Conservation (phyloP, 2,888 invertebrate genomes). For the Heliconius sara region DNA sequence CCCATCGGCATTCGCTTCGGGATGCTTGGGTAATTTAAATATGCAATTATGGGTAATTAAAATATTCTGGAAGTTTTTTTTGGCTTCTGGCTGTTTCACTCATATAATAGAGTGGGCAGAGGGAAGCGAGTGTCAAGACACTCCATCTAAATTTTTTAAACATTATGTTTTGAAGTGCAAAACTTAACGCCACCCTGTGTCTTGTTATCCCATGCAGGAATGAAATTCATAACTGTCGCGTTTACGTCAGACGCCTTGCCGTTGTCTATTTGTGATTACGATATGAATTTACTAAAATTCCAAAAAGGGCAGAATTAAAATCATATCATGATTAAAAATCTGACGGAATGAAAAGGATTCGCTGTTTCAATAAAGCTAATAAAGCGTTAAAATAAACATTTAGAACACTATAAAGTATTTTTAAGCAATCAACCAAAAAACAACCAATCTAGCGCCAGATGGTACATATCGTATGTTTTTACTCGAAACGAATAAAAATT, state of each 20-base stretch:
- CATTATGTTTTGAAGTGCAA: neutral
- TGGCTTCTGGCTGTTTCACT: neutral
- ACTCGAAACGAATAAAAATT: slow-evolving; percentile 32
- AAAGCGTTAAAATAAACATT: neutral
- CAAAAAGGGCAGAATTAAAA: too few species aligned
- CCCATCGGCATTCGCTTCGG: slow-evolving; percentile 31
- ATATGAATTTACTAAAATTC: too few species aligned
- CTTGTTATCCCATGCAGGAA: too few species aligned
- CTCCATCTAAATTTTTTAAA: neutral
- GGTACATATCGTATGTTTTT: slow-evolving; percentile 24
- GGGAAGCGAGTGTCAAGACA: neutral
- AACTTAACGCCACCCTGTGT: neutral
- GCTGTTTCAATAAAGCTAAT: neutral
- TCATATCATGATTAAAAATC: too few species aligned
- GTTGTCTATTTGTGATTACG: too few species aligned
- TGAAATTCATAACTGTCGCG: too few species aligned
- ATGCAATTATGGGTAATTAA: slow-evolving; percentile 27
- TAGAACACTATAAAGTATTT: neutral
- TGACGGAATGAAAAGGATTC: neutral
- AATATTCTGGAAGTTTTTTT: slow-evolving; percentile 4
- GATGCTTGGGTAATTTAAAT: slow-evolving; percentile 45
- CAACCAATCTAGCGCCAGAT: slow-evolving; percentile 19
- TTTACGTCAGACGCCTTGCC: too few species aligned
- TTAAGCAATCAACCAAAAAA: neutral
- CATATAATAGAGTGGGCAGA: neutral